phyloP scores from a whole-genome alignment of 2,888 invertebrate genomes.

The Matsumyia berberina region DNA sequence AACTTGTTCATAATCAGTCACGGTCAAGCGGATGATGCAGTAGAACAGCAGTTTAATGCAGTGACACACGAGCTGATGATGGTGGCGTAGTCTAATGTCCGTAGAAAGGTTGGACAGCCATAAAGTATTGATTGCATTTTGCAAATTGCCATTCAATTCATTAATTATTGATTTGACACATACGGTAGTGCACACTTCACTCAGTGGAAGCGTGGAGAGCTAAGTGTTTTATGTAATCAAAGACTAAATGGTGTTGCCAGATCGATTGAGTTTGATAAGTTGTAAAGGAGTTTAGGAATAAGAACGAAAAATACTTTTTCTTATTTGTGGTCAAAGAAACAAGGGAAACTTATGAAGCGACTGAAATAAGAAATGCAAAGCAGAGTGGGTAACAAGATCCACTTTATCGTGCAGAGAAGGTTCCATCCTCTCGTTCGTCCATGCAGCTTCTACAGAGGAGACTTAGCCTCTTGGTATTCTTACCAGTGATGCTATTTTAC shows the following conservation, averaged over 20 bases:
- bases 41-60: conserved; percentile 18
- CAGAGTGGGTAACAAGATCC: no score
- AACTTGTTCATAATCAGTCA: conserved; percentile 2
- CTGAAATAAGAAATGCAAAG: no score
- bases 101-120: conserved; percentile 2
- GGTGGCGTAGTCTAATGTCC: conserved; percentile 1
- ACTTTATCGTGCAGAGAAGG: no score
- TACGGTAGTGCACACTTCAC: background rate
- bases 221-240: background rate
- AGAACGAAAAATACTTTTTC: no score
- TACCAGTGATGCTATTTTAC: no score
- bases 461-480: no score
- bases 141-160: conserved; percentile 41
- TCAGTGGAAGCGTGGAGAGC: background rate
- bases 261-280: background rate
- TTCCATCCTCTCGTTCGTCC: no score
- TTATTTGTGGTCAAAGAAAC: no score
- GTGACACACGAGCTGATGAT: no score
- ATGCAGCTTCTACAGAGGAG: no score
- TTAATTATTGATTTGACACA: conserved; percentile 49
- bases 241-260: background rate
- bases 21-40: conserved; percentile 29
- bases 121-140: conserved; percentile 33
- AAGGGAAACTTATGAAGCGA: no score
- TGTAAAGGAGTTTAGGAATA: no score